Evolutionary conservation across 2,888 invertebrate species (phyloP), one percentile per base, ranked within the genome.

Genomic region (Drosophila rubida): DNA sequence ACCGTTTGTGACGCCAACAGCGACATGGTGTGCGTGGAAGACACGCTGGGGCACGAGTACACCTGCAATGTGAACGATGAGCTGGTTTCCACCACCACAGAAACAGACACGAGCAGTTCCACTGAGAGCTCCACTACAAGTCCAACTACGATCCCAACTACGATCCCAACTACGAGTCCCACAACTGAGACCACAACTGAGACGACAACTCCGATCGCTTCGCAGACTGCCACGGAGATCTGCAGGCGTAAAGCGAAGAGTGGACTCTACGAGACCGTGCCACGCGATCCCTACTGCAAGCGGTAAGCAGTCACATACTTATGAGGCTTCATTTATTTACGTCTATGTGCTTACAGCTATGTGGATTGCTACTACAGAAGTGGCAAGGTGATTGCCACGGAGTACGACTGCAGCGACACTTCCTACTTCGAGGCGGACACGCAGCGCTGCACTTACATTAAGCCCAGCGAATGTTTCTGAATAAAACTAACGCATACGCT

Each of bases 11-110:
- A 91, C 73, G 89, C 89, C 22, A 57, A 11, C 13, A 88, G 75
- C 55, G 81, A 87, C 72, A 35, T 50, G 4, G 58, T 91, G 27
- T 91, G 91, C 61, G 87, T 90, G 27, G 46, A 46, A 0, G 67
- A 75, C 13, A 37, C 42, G 0, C 11, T 23, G 0, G 59, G 67
- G 0, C 55, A 64, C 4, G 46, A 35, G 0, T 35, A 88, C 1
- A 91, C 91, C 4, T 91, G 91, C 49, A 90, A 90, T 50, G 27
- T 90, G 7, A 42, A 77, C 4, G 82, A 83, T 46, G 72, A 68
- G 4, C 68, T 73, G 8, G 72, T 72, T 3, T 59, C 45, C 9
- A 58, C 66, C 11, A 63, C 53, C 27, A 57, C 66, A 11, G 23
- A 44, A 2, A 32, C 60, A 0, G 1, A 59, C 0, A 16, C 45